Conservation (phyloP, 2,797 vertebrate species). For the Pteronotus mesoamericanus region DNA sequence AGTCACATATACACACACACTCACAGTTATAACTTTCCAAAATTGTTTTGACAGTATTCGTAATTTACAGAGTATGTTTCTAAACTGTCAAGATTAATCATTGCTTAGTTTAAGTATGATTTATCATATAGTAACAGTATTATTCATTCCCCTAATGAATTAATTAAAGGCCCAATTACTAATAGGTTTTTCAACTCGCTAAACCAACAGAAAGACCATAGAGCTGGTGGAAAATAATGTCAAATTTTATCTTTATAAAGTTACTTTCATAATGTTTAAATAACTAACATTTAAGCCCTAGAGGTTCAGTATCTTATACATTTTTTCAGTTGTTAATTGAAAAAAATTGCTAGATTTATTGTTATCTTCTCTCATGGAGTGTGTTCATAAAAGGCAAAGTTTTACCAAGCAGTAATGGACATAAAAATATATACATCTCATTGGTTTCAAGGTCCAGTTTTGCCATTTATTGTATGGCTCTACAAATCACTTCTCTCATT, state of each 20-base stretch:
- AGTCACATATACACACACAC: background rate
- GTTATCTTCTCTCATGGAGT: background rate
- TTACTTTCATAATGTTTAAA: slow-evolving; percentile 15
- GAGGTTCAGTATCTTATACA: background rate
- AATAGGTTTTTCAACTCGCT: background rate
- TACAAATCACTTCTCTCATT: background rate
- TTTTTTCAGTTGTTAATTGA: background rate
- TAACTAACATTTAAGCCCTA: background rate
- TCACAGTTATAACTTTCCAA: background rate
- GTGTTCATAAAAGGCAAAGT: background rate
- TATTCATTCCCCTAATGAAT: background rate
- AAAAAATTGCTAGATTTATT: slow-evolving; percentile 26
- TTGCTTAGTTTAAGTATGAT: slow-evolving; percentile 17
- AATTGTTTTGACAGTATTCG: background rate
- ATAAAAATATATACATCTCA: background rate
- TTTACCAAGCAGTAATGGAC: background rate
- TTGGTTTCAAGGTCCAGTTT: background rate
- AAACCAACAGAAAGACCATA: background rate
- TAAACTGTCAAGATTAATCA: background rate
- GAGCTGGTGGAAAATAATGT: background rate
- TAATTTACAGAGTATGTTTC: background rate
- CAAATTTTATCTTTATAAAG: slow-evolving; percentile 15
- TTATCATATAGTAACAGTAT: background rate
- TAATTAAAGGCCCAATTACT: background rate
- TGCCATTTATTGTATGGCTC: background rate